Conservation (phyloP, 2,888 invertebrate genomes). For the Hesperia comma region DNA sequence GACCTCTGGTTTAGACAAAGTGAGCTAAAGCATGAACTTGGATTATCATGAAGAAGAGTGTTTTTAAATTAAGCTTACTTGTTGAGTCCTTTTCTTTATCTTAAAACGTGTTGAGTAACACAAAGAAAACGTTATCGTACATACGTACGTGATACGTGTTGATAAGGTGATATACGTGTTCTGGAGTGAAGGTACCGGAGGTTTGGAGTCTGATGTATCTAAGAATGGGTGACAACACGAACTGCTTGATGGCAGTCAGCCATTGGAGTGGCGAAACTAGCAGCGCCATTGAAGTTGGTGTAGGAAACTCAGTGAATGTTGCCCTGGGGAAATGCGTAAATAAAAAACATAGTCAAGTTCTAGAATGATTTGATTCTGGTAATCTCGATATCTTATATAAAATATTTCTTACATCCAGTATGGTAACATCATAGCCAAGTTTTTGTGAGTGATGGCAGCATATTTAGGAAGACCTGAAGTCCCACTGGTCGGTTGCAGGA, state of each 20-base stretch:
- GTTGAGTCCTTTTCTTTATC: too few relatives aligned
- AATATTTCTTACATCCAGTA: conserved; percentile 54
- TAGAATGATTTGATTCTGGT: too few relatives aligned
- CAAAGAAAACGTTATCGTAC: background rate
- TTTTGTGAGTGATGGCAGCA: conserved; percentile 64
- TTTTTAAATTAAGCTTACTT: too few relatives aligned
- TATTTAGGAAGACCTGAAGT: conserved; percentile 69
- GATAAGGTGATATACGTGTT: conserved; percentile 62
- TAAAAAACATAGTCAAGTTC: too few relatives aligned
- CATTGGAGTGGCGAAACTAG: conserved; percentile 69
- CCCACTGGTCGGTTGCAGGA: conserved; percentile 66
- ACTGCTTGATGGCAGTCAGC: conserved; percentile 66
- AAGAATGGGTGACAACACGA: conserved; percentile 58
- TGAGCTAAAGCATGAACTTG: too few relatives aligned
- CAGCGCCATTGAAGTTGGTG: conserved; percentile 60
- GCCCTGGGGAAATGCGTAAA: conserved; percentile 47
- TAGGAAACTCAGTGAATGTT: conserved; percentile 58
- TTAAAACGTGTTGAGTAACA: too few relatives aligned
- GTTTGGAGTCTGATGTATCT: conserved; percentile 63
- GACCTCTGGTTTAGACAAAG: too few relatives aligned
- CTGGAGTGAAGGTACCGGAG: conserved; percentile 55
- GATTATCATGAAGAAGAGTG: too few relatives aligned
- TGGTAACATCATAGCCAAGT: conserved; percentile 53
- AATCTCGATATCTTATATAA: too few relatives aligned
- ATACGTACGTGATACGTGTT: conserved; percentile 65